Evolutionary conservation across 2,113 vertebrate genomes (phyloP), one percentile per base, ranked within the genome.

Genomic region (Enhydra lutris): DNA sequence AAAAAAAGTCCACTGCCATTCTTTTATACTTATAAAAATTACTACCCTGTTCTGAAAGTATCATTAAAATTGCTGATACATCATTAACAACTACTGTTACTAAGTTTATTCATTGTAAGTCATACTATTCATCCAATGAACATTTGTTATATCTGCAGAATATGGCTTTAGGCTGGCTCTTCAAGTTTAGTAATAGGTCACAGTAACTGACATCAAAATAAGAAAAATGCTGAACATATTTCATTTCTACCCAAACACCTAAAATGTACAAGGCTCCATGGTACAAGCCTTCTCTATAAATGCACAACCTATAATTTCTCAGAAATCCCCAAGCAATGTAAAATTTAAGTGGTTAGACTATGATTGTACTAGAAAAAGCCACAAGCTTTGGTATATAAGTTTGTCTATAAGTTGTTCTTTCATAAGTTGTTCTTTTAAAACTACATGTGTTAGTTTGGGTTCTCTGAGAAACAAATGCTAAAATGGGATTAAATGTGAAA

Each of bases 391-490:
- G 78, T 85, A 79, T 71, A 57, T 91, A 86, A 74, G 52, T 29
- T 18, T 88, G 21, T 90, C 57, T 76, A 9, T 86, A 59, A 86
- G 15, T 59, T 93, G 47, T 91, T 96, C 47, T 91, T 63, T 76
- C 67, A 15, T 92, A 59, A 67, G 13, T 45, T 94, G n/a, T 93
- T 96, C 39, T 91, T 76, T 81, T 74, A 91, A 95, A 92, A 42
- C 36, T 61, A 89, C 20, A 45, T 42, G 78, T 45, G 34, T 81
- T 91, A 85, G 55, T 96, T 76, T 89, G 39, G 34, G 24, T 82
- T 93, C 63, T 93, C 90, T 88, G 45, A 76, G 88, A 85, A 91
- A 91, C 59, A 97, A 67, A 92, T 63, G 89, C 42, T 29, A 74
- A 86, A 12, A 65, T 17, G 42, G 36, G 12, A 95, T 61, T 85